phyloP scores from a whole-genome alignment of 2,113 vertebrate species.

The Nipponia nippon region DNA sequence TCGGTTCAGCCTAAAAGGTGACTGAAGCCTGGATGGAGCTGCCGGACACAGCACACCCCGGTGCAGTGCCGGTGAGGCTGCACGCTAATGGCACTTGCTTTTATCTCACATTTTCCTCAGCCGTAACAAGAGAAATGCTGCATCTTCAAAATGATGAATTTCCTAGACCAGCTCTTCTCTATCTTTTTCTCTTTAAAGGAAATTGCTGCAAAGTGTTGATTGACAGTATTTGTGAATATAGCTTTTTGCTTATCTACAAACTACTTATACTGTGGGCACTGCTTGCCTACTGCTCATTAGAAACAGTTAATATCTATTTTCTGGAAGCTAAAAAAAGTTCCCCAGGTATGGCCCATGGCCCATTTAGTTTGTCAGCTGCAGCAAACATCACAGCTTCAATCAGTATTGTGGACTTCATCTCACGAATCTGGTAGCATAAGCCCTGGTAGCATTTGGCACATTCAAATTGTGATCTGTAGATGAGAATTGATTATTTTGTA shows the following conservation, averaged over 20 bases:
- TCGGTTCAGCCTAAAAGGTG: background rate
- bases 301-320: background rate
- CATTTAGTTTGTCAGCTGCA: background rate
- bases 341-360: background rate
- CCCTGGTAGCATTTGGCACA: background rate
- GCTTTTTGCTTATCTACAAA: slow-evolving; percentile 12
- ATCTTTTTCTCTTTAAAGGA: background rate
- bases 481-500: background rate
- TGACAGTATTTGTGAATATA: slow-evolving; percentile 1
- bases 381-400: background rate
- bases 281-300: background rate
- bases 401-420: background rate
- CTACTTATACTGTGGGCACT: background rate
- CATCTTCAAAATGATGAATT: background rate
- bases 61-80: background rate
- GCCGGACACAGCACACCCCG: background rate
- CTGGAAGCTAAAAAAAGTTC: background rate
- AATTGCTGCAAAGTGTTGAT: background rate
- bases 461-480: background rate
- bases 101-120: background rate
- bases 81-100: background rate
- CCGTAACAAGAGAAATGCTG: background rate
- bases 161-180: background rate
- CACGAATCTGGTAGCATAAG: background rate
- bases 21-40: background rate